Base-by-base conservation (phyloP, 2,888 invertebrate genomes). In the Phyto melanocephala region DNA sequence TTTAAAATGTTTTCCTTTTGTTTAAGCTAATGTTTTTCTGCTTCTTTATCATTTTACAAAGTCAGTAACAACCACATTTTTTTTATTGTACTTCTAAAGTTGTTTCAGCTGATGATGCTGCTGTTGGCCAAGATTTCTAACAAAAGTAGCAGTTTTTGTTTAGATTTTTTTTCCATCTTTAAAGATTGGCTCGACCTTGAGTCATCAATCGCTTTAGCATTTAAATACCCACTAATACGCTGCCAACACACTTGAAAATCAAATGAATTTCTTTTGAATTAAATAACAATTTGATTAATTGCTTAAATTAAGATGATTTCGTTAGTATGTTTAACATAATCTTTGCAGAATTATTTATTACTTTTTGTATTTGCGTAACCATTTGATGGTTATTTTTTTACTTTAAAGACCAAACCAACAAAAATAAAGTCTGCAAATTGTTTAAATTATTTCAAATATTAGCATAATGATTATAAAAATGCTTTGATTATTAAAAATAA, bases 171-270 rank as follows among this genome's bases (percentile, higher is more conserved):
- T 17, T 17, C n/a, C n/a, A n/a, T 72, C 20, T 78, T 63, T 20
- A 37, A 62, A 54, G 17, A 65, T 70, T 74, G 50, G 52, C 11
- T 11, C 42, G 75, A 79, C 78, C 78, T 82, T 75, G 70, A 67
- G 45, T 47, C 70, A 79, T 71, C 70, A 79, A 67, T 75, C 82
- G 78, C 58, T 78, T 45, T 65, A 78, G 42, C 65, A 79, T 75
- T 74, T 70, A 67, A 50, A 50, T n/a, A 47, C 7, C 42, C 33
- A 56, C 35, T 45, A 45, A 50, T 42, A 28, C 42, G 28, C 40
- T 22, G 20, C 15, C 40, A 72, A 52, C 28, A 40, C 28, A 20
- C 1, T 37, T 42, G 7, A 37, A 54, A 47, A 35, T n/a, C 7
- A 20, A 52, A 50, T 24, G 17, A 71, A 76, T 62, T 65, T 70